Conservation (phyloP, 2,113 vertebrate species). For the Ptilonorhynchus violaceus region DNA sequence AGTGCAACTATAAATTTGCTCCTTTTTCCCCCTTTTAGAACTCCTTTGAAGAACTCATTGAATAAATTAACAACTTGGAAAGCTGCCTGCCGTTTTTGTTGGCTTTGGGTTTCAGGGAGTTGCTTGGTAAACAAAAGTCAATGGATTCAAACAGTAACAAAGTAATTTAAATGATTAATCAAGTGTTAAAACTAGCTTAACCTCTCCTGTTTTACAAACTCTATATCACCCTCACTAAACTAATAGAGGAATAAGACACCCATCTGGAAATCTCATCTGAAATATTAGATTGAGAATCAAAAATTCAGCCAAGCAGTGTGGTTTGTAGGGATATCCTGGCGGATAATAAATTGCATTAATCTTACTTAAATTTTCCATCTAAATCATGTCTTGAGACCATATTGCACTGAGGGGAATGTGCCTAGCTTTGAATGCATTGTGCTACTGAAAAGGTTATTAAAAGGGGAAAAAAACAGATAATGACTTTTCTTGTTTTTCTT, state of each 20-base stretch:
- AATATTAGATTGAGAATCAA: constrained; percentile 82
- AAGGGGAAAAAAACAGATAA: constrained; percentile 38
- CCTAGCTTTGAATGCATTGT: constrained; percentile 76
- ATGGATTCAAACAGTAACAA: constrained; percentile 75
- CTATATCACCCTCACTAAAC: constrained; percentile 89
- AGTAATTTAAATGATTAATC: constrained; percentile 83
- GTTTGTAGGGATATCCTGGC: constrained; percentile 96
- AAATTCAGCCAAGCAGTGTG: constrained; percentile 82
- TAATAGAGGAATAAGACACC: constrained; percentile 88
- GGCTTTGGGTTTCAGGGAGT: constrained; percentile 75
- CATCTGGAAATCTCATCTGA: constrained; percentile 97
- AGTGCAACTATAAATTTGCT: constrained; percentile 69
- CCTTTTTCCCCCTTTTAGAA: constrained; percentile 38
- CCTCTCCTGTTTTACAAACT: constrained; percentile 82
- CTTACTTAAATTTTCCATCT: constrained; percentile 89
- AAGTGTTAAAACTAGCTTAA: constrained; percentile 83
- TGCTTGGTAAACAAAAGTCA: constrained; percentile 80
- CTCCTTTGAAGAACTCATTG: constrained; percentile 74
- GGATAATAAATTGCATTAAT: constrained; percentile 94
- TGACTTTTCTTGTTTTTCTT: constrained; percentile 53
- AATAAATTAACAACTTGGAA: constrained; percentile 79
- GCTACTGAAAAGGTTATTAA: constrained; percentile 83
- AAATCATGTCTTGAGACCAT: constrained; percentile 78
- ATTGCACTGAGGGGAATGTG: constrained; percentile 71
- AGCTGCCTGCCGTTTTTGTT: constrained; percentile 70